Evolutionary conservation across 2,888 invertebrate genomes (phyloP), one percentile per base, ranked within the genome.

Genomic region (Caenorhabditis macrosperma): DNA sequence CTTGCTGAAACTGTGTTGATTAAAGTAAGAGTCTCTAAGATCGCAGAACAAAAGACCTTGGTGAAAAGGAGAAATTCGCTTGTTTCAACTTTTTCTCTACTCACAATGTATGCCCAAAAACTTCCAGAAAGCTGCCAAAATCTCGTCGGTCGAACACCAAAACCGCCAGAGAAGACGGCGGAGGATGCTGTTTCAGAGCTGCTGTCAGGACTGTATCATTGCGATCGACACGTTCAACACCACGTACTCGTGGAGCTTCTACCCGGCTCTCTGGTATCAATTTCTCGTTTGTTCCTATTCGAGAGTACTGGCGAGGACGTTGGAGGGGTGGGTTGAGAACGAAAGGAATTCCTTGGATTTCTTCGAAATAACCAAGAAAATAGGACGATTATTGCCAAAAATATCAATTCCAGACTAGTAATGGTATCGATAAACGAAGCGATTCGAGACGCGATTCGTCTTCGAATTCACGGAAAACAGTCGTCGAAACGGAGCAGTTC

Each of bases 151-250:
- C 2, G 44, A 54, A 35, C 61, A 55, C 20, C 1, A 61, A n/a
- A 71, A 61, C 22, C 71, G 76, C n/a, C 76, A 57, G 54, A 33
- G 57, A 24, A 30, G 63, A 17, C 54, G 67, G 46, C 76, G 76
- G 10, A 17, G 52, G 35, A 76, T 76, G 76, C 35, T 76, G 7
- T 67, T 76, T 17, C 76, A 76, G 35, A 76, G 76, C 48, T 61
- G 54, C 15, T 68, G 76, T 50, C 76, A 76, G n/a, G 76, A 76
- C 35, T 63, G 52, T 2, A 55, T 76, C 20, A 68, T 68, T 44
- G 76, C 67, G 10, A 24, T 76, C 17, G 76, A 76, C 26, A 68
- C 76, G 10, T 76, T 76, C 38, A 67, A 76, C 26, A 76, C 68
- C 0, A 76, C 76, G 0, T 55, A 68, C n/a, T 17, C 76, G 12